Base-by-base conservation (phyloP, 2,797 vertebrate species). In the Eleutherodactylus coqui region DNA sequence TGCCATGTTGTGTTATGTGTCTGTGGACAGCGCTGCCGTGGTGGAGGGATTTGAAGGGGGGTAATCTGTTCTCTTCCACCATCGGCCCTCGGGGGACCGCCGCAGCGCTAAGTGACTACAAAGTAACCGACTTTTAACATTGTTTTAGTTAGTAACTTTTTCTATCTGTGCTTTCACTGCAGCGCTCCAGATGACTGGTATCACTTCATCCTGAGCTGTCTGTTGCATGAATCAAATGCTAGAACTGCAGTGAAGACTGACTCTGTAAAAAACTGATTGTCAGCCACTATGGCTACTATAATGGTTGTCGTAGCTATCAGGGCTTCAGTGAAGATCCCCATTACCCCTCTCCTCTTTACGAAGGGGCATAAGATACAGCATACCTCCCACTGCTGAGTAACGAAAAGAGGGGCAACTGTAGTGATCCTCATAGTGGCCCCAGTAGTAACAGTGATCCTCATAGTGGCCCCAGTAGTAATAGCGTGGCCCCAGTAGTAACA, bases 1-100 rank as follows among this genome's bases (percentile, higher is more conserved):
- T 79, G 83, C 47, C 62, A 78, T 70, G 24, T 29, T 78, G 75
- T 70, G 73, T 85, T 62, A 83, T 73, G 64, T 73, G 67, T 76
- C 75, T 76, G 82, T 29, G 82, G 82, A 84, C 41, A 72, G 81
- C 32, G 10, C 19, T 21, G 81, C 47, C 1, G 49, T 70, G 67
- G 45, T 2, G 13, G 49, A 29, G 53, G n/a, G 27, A 45, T 36
- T 36, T 70, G 36, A 7, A 7, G 8, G 11, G 24, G n/a, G 17
- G 27, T 11, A 11, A 38, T 36, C 17, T 6, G 34, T 38, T 51
- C 32, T 75, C 7, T 1, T 51, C 73, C 73, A 51, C n/a, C 69
- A 73, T 27, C 36, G 75, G 29, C 47, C 75, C 55, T 8, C 16
- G 53, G 69, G 51, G 45, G n/a, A 41, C 38, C 9, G 27, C 10